phyloP scores from a whole-genome alignment of 2,113 vertebrate species.

The Petaurus breviceps region DNA sequence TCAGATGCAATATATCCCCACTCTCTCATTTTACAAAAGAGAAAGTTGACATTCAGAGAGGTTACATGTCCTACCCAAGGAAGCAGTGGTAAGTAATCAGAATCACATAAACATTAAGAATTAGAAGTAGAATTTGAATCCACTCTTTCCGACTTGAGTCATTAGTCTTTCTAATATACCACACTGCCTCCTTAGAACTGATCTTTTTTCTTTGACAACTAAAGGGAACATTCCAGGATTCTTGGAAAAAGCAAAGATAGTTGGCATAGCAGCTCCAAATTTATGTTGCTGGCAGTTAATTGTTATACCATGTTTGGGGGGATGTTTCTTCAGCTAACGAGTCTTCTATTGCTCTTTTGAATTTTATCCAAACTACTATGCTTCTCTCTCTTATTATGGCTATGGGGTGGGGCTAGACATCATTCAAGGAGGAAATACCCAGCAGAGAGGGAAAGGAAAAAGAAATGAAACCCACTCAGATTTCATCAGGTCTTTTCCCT shows the following conservation, averaged over 20 bases:
- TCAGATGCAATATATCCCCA: not conserved
- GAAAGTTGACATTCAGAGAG: not conserved
- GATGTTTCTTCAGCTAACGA: not conserved
- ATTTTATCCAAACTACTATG: slow-evolving; percentile 7
- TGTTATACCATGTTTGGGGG: not conserved
- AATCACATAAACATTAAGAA: not conserved
- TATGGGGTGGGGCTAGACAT: not conserved
- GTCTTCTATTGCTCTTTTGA: slow-evolving; percentile 32
- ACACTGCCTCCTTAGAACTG: not conserved
- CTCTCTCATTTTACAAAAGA: not conserved
- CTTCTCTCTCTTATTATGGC: not conserved
- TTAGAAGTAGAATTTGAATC: not conserved
- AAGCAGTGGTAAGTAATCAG: not conserved
- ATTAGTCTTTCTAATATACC: not conserved
- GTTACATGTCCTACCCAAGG: not conserved
- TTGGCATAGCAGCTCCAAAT: not conserved
- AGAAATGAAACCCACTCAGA: not conserved
- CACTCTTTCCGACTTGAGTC: not conserved
- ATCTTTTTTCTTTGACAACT: slow-evolving; percentile 17
- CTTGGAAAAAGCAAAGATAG: slow-evolving; percentile 10
- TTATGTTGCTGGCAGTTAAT: not conserved
- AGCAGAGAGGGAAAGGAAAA: not conserved
- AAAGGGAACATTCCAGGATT: slow-evolving; percentile 24
- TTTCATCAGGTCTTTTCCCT: not conserved
- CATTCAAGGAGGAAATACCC: not conserved